Evolutionary conservation across 2,888 invertebrate genomes (phyloP).

Genomic region (Agrilus mali): DNA sequence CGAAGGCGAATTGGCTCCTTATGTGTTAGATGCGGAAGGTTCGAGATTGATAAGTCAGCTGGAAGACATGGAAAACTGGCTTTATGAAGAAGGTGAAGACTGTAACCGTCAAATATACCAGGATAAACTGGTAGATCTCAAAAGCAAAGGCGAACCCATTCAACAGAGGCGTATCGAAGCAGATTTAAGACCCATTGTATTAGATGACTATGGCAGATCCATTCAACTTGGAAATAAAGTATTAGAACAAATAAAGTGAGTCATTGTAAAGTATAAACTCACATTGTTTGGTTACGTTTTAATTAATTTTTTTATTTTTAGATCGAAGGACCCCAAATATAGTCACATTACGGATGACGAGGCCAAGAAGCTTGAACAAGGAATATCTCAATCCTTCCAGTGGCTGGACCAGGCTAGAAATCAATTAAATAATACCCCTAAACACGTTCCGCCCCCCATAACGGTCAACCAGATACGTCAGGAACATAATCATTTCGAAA

Average conservation of each 20-base stretch:
- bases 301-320: slow-evolving; percentile 18
- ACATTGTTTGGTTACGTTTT: neutral
- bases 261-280: slow-evolving; percentile 3
- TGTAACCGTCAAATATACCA: slow-evolving; percentile 65
- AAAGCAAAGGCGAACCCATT: slow-evolving; percentile 80
- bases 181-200: slow-evolving; percentile 62
- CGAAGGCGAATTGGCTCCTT: slow-evolving; percentile 63
- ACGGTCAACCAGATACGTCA: slow-evolving; percentile 67
- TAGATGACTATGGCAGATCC: slow-evolving; percentile 68
- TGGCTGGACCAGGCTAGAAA: slow-evolving; percentile 75
- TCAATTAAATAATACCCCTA: slow-evolving; percentile 49
- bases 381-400: slow-evolving; percentile 55
- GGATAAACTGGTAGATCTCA: slow-evolving; percentile 46
- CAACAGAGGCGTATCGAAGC: slow-evolving; percentile 70
- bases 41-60: slow-evolving; percentile 50
- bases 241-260: slow-evolving; percentile 54
- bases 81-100: slow-evolving; percentile 95
- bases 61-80: slow-evolving; percentile 86
- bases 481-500: slow-evolving; percentile 59
- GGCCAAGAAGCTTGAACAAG: slow-evolving; percentile 59
- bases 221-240: slow-evolving; percentile 52
- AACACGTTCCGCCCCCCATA: slow-evolving; percentile 62
- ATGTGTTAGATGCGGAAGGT: slow-evolving; percentile 60
- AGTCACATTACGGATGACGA: slow-evolving; percentile 73
- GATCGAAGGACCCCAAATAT: slow-evolving; percentile 58